Base-by-base conservation (phyloP, 1,140 invertebrate genomes). In the Bemisia tabaci region DNA sequence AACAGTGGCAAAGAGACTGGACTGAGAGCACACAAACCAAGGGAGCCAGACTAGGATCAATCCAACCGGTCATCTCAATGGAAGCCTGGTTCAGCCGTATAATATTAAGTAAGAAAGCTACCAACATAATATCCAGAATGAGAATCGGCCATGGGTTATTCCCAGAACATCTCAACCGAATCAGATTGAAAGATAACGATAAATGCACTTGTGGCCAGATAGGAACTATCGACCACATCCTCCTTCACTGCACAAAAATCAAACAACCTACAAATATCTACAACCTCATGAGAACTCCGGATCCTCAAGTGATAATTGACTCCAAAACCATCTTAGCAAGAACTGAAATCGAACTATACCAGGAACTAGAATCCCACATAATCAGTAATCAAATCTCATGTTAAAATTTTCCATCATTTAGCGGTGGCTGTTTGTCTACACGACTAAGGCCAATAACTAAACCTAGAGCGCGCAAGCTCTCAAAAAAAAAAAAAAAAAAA, bases 401-500 rank as follows among this genome's bases (percentile, higher is more conserved):
- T 48, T 5, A 48, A 48, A 48, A 48, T 9, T 9, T 17, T 9
- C 5, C 5, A 48, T 9, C 33, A 48, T 48, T 48, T 48, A n/a
- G 33, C 33, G 33, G 33, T 48, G 33, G 33, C 33, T 48, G 33
- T 48, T 48, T 48, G 33, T 48, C 17, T 5, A 9, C 5, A 48
- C 17, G 17, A 48, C 33, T 48, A 48, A 48, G 33, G 33, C 33
- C 33, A 48, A 48, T 9, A 48, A 48, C 5, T 9, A 48, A 48
- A 48, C n/a, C n/a, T n/a, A n/a, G n/a, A n/a, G n/a, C n/a, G n/a
- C n/a, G n/a, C n/a, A n/a, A n/a, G n/a, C n/a, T n/a, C n/a, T n/a
- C n/a, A 48, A 48, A 48, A 48, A 48, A 48, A 48, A 48, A 48
- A 48, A 48, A 48, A 48, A 48, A 48, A 48, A 48, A 48, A 48